A percentile compares a stretch with the other conserved stretches of the same genome.
These are phyloP conservation scores for Clangula hyemalis DNA, from an alignment of 2,797 vertebrate genomes.

Conservation along the genomic window DNA sequence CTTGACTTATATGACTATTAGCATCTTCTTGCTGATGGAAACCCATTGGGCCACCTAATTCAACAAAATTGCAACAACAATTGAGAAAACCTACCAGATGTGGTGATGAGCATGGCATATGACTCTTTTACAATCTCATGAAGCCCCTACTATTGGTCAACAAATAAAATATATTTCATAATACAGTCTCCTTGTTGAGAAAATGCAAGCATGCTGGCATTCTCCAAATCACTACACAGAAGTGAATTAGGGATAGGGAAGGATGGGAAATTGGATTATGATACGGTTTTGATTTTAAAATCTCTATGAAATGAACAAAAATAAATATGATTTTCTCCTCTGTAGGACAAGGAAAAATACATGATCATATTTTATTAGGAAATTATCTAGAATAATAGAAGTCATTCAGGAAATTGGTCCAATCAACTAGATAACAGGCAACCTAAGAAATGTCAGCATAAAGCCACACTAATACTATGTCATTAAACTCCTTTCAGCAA, in stretches of 20 bases:
- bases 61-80: background rate
- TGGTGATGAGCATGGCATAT: background rate
- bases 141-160: background rate
- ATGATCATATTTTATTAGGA: background rate
- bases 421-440: background rate
- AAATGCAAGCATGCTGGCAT: background rate
- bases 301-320: background rate
- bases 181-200: background rate
- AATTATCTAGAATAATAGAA: background rate
- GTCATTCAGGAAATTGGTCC: background rate
- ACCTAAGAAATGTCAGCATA: background rate
- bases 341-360: background rate
- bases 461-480: background rate
- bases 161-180: background rate
- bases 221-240: background rate
- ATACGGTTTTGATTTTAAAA: background rate
- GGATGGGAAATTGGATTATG: background rate
- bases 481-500: slow-evolving; percentile 8
- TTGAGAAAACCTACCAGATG: background rate
- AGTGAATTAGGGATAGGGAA: background rate
- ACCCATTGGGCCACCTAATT: background rate
- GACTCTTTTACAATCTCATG: background rate
- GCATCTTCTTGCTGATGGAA: background rate
- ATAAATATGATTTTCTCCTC: background rate
- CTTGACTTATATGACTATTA: background rate